Evolutionary conservation across 2,113 vertebrate species (phyloP).

Genomic region (Trematocara unimaculatum): DNA sequence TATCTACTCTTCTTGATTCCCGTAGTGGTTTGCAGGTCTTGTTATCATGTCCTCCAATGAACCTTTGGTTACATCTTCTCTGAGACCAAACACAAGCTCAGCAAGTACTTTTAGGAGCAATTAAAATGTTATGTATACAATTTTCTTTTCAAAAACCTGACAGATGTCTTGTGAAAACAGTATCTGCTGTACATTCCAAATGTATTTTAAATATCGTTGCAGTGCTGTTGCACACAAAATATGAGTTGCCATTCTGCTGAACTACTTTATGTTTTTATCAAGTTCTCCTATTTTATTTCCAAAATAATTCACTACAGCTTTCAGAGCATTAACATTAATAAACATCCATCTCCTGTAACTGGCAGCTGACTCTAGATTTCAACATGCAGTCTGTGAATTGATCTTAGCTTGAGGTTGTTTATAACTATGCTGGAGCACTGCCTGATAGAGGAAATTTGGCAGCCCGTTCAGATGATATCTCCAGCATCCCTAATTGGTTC

Average conservation of each 20-base stretch:
- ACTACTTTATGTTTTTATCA: background rate
- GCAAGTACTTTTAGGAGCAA: background rate
- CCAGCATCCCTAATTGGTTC: slow-evolving; percentile 50
- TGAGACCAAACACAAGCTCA: background rate
- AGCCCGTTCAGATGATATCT: slow-evolving; percentile 24
- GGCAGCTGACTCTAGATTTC: slow-evolving; percentile 22
- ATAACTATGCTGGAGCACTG: background rate
- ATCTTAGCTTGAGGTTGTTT: slow-evolving; percentile 13
- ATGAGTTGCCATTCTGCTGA: background rate
- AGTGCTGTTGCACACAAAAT: background rate
- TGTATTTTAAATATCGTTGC: background rate
- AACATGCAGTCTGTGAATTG: slow-evolving; percentile 2
- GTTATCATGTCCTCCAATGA: background rate
- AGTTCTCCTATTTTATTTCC: background rate
- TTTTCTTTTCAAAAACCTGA: background rate
- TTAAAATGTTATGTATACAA: background rate
- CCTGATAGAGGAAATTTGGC: slow-evolving; percentile 11
- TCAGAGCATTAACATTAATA: background rate
- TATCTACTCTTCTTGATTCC: background rate
- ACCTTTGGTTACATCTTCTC: background rate
- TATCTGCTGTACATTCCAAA: background rate
- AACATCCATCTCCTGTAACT: background rate
- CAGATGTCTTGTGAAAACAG: background rate
- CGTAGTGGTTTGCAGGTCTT: background rate
- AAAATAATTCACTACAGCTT: background rate